Evolutionary conservation across 1,140 invertebrate species (phyloP), one percentile per base, ranked within the genome.

Genomic region (Neodiprion fabricii): DNA sequence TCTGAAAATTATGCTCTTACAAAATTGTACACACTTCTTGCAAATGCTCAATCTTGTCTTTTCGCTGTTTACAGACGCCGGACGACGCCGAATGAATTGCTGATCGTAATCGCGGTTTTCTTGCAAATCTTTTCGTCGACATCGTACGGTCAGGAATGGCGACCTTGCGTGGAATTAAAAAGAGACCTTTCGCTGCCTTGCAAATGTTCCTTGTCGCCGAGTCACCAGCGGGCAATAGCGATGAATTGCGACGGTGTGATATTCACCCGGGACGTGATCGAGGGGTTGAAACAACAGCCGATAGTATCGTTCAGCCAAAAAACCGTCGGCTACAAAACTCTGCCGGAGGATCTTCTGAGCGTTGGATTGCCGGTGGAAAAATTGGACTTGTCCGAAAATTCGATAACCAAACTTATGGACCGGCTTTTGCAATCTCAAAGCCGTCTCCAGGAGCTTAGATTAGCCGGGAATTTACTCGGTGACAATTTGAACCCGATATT

Each of bases 401-500:
- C 92, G 14, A 91, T 98, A 11, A 85, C 94, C n/a, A 89, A 94
- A 53, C 85, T 98, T 67, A 94, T 94, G 9, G 95, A 96, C 78
- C 91, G 93, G 48, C 88, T 95, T 5, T 90, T 97, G 48, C 89
- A 91, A 50, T 92, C 92, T 0, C 85, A 96, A 1, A 88, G 91
- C 67, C 88, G 83, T 86, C 40, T 97, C 1, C 91, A 92, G 17
- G 93, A 95, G 78, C 82, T 98, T 53, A 89, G 91, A 47, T 85
- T 97, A 17, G 91, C 92, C 10, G 91, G 96, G 80, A 98, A 98
- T 85, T 87, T 96, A 21, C 88, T 98, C 4, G 96, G 96, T 1
- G 96, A 97, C 81, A 95, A 94, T 79, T 87, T 97, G 1, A 97
- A 97, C 86, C 96, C 96, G 0, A 96, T 97, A 75, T 97, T 97